phyloP scores from a whole-genome alignment of 1,140 invertebrate species.

The Chironomus striatipennis region DNA sequence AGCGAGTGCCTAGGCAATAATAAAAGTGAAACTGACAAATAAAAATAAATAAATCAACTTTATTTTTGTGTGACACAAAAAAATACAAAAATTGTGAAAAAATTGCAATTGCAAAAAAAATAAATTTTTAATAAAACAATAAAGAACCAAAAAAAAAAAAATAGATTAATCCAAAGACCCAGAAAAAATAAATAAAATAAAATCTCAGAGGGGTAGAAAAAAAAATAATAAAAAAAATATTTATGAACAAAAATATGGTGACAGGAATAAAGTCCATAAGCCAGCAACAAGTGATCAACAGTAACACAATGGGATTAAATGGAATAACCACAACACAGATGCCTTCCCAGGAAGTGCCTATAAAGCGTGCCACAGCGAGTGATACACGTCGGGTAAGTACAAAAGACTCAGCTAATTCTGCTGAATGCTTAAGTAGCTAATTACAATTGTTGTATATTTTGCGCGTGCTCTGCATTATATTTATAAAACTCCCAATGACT shows the following conservation, averaged over 20 bases:
- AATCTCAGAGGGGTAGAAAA: neutral
- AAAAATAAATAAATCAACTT: neutral
- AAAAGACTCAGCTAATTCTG: neutral
- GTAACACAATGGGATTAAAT: slow-evolving; percentile 20
- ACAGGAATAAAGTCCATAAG: slow-evolving; percentile 17
- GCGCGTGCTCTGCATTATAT: neutral
- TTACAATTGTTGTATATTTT: neutral
- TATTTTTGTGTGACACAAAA: neutral
- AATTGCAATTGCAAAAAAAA: neutral
- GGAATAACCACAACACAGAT: slow-evolving; percentile 21
- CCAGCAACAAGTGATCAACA: slow-evolving; percentile 20
- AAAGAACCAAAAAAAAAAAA: slow-evolving; percentile 13
- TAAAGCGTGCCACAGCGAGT: slow-evolving; percentile 18
- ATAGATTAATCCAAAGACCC: neutral
- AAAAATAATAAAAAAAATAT: neutral
- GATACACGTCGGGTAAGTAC: slow-evolving; percentile 17
- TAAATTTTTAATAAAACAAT: neutral
- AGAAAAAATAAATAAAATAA: neutral
- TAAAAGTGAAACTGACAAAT: neutral
- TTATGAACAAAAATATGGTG: slow-evolving; percentile 17
- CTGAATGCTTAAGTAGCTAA: neutral
- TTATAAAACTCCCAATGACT: neutral
- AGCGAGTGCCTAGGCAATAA: neutral
- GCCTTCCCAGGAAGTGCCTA: slow-evolving; percentile 16
- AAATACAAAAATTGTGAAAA: neutral